Evolutionary conservation across 2,797 vertebrate species (phyloP).

Genomic region (Brachyrhaphis roseni): DNA sequence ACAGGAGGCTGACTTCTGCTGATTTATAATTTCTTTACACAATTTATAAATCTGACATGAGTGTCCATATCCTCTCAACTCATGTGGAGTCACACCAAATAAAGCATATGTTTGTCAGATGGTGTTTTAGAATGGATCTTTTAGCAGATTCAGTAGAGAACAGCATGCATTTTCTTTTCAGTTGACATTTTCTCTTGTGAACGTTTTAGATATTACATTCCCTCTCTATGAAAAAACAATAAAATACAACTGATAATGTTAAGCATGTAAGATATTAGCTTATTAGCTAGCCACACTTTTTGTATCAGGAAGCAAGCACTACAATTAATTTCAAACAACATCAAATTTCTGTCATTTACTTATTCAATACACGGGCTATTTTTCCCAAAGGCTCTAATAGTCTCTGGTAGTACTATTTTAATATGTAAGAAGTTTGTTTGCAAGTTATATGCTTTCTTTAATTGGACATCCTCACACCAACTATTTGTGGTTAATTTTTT

Average conservation of each 20-base stretch:
- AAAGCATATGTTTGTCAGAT: constrained; percentile 30
- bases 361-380: neutral
- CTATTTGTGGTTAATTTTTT: neutral
- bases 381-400: neutral
- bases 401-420: neutral
- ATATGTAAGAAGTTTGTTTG: constrained; percentile 29
- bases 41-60: constrained; percentile 42
- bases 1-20: constrained; percentile 22
- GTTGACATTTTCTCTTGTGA: neutral
- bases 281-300: neutral
- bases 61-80: constrained; percentile 23
- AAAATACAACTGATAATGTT: neutral
- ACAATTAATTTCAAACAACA: neutral
- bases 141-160: neutral
- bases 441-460: constrained; percentile 28
- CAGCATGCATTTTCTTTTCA: neutral
- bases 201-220: neutral
- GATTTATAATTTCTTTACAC: constrained; percentile 24
- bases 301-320: neutral
- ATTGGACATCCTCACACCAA: constrained; percentile 1
- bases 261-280: neutral
- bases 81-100: constrained; percentile 18
- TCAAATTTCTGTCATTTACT: neutral
- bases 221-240: neutral
- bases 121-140: neutral